Evolutionary conservation across 2,888 invertebrate species (phyloP).

Genomic region (Cerastis leucographa): DNA sequence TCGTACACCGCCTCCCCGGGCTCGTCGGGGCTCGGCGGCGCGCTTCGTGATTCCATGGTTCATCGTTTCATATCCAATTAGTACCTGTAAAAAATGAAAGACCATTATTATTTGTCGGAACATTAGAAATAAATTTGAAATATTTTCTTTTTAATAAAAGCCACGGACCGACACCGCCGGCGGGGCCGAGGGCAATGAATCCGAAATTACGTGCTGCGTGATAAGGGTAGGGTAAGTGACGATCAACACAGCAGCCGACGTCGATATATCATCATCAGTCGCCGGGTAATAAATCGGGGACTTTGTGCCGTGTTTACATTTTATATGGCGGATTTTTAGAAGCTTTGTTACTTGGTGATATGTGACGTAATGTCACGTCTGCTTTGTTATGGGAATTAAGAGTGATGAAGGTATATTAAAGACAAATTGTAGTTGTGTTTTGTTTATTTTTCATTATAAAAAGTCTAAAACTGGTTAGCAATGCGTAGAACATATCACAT

Average conservation of each 20-base stretch:
- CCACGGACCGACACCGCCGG: conserved; percentile 70
- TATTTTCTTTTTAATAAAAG: conserved; percentile 80
- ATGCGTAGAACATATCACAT: background rate
- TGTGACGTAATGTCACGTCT: conserved; percentile 48
- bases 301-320: conserved; percentile 83
- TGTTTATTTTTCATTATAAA: background rate
- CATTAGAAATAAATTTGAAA: conserved; percentile 69
- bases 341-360: conserved; percentile 62
- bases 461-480: background rate
- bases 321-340: conserved; percentile 75
- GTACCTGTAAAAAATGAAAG: conserved; percentile 81
- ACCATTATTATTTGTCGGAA: conserved; percentile 52
- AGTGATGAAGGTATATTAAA: conserved; percentile 31
- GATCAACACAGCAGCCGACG: conserved; percentile 88
- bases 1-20: conserved; percentile 92
- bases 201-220: conserved; percentile 87
- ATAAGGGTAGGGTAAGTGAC: conserved; percentile 90
- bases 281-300: conserved; percentile 86
- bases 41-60: conserved; percentile 90
- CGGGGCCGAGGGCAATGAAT: conserved; percentile 87
- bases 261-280: conserved; percentile 90
- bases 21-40: conserved; percentile 91
- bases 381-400: conserved; percentile 47
- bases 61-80: conserved; percentile 87
- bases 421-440: conserved; percentile 8